A percentile compares a stretch with the other conserved stretches of the same genome.
These are phyloP conservation scores for Aphaenogaster rudis DNA, from an alignment of 1,140 invertebrate species.

Conservation along the genomic window DNA sequence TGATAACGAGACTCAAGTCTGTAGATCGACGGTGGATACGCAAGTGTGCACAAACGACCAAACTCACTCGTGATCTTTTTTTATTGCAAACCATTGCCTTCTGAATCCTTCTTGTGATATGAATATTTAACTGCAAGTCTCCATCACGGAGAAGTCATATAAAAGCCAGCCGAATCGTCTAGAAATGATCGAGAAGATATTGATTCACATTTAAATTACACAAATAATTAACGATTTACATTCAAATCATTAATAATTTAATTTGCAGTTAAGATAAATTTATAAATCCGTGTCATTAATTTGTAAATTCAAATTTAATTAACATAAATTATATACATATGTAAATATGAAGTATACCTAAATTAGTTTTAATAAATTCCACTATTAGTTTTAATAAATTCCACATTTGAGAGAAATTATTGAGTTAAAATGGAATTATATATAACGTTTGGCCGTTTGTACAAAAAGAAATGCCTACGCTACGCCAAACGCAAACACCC, in stretches of 20 bases:
- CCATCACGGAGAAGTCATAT: background rate
- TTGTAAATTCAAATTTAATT: constrained; percentile 15
- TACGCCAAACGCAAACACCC: constrained; percentile 54
- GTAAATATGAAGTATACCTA: constrained; percentile 34
- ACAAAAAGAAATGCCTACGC: constrained; percentile 48
- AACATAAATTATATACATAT: constrained; percentile 12
- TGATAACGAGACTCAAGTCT: constrained; percentile 63
- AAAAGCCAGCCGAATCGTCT: background rate
- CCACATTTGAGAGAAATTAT: background rate
- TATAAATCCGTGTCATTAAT: background rate
- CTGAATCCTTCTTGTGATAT: constrained; percentile 34
- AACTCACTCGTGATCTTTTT: constrained; percentile 41
- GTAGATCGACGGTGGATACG: constrained; percentile 47
- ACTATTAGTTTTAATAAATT: background rate
- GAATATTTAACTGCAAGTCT: constrained; percentile 22
- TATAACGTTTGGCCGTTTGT: constrained; percentile 58
- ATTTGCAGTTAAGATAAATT: constrained; percentile 4
- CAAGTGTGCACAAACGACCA: constrained; percentile 51
- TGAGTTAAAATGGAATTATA: constrained; percentile 7
- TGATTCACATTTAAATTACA: constrained; percentile 19
- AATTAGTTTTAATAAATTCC: constrained; percentile 32
- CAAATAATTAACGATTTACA: background rate
- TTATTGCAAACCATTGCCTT: constrained; percentile 24
- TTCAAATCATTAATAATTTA: constrained; percentile 17
- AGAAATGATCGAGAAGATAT: background rate